Conservation (phyloP, 2,113 vertebrate genomes). For the Enhydra lutris region DNA sequence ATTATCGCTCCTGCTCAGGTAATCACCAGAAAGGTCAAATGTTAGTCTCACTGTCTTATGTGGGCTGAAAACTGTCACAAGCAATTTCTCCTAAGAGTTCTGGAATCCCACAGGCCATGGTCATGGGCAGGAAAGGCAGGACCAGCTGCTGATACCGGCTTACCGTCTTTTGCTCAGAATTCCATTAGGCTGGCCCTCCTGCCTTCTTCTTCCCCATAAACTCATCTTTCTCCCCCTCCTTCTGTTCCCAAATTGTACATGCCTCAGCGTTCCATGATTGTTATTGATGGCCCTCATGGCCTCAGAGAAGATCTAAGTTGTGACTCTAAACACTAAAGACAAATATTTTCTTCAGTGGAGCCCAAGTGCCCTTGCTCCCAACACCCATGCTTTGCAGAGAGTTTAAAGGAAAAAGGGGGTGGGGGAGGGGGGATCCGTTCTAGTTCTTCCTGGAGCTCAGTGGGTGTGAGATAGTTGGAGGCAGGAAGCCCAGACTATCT, state of each 20-base stretch:
- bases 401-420: background rate
- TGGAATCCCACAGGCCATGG: background rate
- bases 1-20: background rate
- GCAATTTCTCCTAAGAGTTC: background rate
- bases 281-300: background rate
- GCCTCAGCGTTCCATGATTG: background rate
- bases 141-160: background rate
- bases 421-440: background rate
- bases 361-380: background rate
- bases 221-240: too few relatives aligned
- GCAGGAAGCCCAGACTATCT: background rate
- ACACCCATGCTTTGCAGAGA: background rate
- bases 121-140: background rate
- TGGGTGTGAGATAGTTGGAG: background rate
- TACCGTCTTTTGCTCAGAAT: background rate
- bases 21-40: background rate
- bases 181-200: background rate
- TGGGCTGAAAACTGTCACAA: background rate
- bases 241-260: background rate
- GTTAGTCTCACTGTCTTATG: background rate
- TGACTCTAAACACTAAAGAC: background rate
- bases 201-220: background rate
- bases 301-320: background rate
- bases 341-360: background rate
- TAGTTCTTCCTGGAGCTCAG: background rate